A percentile compares a stretch with the other conserved stretches of the same genome.
Conservation (phyloP, 92 coral and sea anemone species). For the Palythoa grandis region DNA sequence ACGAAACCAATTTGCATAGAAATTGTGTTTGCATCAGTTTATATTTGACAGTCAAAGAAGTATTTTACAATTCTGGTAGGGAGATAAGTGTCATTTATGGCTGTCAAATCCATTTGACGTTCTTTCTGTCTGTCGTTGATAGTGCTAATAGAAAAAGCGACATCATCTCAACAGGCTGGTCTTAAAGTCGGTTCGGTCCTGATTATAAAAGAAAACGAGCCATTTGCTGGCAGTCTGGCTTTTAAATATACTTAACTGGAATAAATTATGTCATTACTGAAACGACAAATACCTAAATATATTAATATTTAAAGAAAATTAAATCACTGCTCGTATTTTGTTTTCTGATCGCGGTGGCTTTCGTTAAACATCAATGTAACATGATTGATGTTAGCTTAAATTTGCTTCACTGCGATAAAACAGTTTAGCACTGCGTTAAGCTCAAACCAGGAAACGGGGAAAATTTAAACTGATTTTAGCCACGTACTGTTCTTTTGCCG, state of each 20-base stretch:
- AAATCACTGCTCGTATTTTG: slow-evolving; percentile 29
- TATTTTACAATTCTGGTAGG: slow-evolving; percentile 5
- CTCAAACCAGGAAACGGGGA: background rate
- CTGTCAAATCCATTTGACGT: background rate
- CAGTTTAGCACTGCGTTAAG: background rate
- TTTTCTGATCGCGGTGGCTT: background rate
- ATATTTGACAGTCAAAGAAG: slow-evolving; percentile 1
- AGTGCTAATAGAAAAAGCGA: background rate
- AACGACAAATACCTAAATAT: slow-evolving; percentile 23
- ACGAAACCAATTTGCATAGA: background rate
- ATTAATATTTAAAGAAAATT: slow-evolving; percentile 34
- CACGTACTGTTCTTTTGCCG: background rate
- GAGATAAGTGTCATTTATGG: background rate
- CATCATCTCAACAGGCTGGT: background rate
- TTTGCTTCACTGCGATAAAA: background rate
- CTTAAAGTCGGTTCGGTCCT: background rate
- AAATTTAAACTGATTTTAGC: background rate
- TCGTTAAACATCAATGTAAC: background rate
- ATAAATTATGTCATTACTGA: slow-evolving; percentile 25
- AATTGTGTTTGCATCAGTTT: slow-evolving; percentile 32
- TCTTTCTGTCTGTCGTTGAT: background rate
- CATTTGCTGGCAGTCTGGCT: slow-evolving; percentile 6
- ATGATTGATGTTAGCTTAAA: background rate
- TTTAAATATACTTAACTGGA: slow-evolving; percentile 26
- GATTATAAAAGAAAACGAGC: background rate